Evolutionary conservation across 2,888 invertebrate species (phyloP).

Genomic region (Aphelenchoides bicaudatus): DNA sequence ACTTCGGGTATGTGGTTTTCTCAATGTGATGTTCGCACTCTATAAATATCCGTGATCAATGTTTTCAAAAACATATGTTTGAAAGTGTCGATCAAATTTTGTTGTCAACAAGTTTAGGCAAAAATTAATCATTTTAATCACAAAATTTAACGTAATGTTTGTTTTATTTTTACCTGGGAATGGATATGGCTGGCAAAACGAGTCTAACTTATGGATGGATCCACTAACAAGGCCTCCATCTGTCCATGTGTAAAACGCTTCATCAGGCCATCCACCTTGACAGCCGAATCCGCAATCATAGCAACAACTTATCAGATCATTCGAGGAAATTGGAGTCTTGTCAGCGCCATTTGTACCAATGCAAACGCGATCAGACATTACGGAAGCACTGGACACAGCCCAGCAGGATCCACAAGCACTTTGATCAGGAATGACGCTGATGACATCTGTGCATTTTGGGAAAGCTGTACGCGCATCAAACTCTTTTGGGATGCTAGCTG

Average conservation of each 20-base stretch:
- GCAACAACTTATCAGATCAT: conserved; percentile 17
- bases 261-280: conserved; percentile 75
- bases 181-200: conserved; percentile 81
- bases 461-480: conserved; percentile 25
- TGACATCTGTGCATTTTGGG: conserved; percentile 23
- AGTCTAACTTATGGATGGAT: conserved; percentile 65
- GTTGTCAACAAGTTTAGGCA: too few species aligned
- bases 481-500: conserved; percentile 6
- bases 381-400: conserved; percentile 65
- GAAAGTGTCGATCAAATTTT: too few species aligned
- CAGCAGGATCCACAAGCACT: conserved; percentile 74
- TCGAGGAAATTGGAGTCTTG: conserved; percentile 31
- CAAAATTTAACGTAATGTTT: too few species aligned
- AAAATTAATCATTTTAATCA: too few species aligned
- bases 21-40: conserved; percentile 85
- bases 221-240: conserved; percentile 79
- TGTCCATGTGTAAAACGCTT: conserved; percentile 82
- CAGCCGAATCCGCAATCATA: conserved; percentile 65
- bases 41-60: too few species aligned
- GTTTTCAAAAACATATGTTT: too few species aligned
- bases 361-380: conserved; percentile 63
- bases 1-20: conserved; percentile 65
- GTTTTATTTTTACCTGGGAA: too few species aligned
- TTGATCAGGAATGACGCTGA: conserved; percentile 21
- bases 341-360: conserved; percentile 60